phyloP scores from a whole-genome alignment of 2,797 vertebrate genomes.

The Eutrigla gurnardus region DNA sequence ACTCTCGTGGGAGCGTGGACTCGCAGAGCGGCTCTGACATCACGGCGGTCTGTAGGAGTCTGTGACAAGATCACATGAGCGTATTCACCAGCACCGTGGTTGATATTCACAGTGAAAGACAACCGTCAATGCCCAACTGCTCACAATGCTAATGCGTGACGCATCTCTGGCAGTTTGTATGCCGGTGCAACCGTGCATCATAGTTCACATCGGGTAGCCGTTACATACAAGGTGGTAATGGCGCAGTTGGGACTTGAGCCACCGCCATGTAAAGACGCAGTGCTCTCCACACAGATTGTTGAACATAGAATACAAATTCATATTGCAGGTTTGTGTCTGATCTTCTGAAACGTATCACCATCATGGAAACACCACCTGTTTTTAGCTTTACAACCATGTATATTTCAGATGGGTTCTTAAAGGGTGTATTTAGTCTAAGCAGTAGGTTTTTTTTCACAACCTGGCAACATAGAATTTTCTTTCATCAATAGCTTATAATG shows the following conservation, averaged over 20 bases:
- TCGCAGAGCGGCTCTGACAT: constrained; percentile 71
- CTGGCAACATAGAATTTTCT: not conserved
- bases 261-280: constrained; percentile 27
- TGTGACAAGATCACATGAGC: constrained; percentile 77
- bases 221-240: constrained; percentile 31
- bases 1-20: constrained; percentile 32
- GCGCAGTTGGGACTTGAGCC: constrained; percentile 30
- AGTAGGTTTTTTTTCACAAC: not conserved
- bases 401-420: not conserved
- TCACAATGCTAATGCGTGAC: constrained; percentile 82
- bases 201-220: constrained; percentile 46
- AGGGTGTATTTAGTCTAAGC: constrained; percentile 2
- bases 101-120: constrained; percentile 86
- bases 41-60: constrained; percentile 74
- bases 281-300: not conserved
- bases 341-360: not conserved
- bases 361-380: not conserved
- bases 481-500: not conserved
- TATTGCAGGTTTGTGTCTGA: not conserved
- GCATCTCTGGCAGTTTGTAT: constrained; percentile 67
- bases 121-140: constrained; percentile 83
- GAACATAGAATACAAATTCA: not conserved
- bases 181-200: constrained; percentile 66
- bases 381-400: not conserved
- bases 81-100: constrained; percentile 75